Percentiles rank a stretch among this genome's conserved stretches.
Evolutionary conservation across 2,888 invertebrate species (phyloP).

Genomic region (Caprella mutica): DNA sequence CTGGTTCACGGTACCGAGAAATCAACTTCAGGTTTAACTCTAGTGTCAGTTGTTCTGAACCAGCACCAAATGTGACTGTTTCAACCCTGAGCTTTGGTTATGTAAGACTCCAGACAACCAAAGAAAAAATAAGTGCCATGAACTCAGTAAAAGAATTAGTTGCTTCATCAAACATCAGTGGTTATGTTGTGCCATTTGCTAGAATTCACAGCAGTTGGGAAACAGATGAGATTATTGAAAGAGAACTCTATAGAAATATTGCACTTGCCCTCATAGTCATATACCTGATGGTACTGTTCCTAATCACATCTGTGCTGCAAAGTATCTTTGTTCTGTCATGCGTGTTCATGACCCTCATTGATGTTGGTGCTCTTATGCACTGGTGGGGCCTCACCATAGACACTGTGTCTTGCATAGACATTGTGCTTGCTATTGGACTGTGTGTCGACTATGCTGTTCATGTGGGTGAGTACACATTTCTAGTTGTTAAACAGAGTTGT

Average conservation of each 20-base stretch:
- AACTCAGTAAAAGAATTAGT: slow-evolving; percentile 43
- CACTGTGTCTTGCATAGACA: slow-evolving; percentile 44
- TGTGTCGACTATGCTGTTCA: slow-evolving; percentile 46
- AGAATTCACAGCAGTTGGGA: slow-evolving; percentile 34
- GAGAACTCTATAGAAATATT: slow-evolving; percentile 64
- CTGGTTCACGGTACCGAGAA: slow-evolving; percentile 54
- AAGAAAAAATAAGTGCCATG: slow-evolving; percentile 62
- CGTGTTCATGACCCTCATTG: slow-evolving; percentile 55
- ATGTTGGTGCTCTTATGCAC: slow-evolving; percentile 38
- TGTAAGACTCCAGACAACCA: slow-evolving; percentile 43
- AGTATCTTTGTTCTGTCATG: slow-evolving; percentile 60
- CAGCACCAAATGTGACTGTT: slow-evolving; percentile 49
- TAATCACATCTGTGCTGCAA: slow-evolving; percentile 49
- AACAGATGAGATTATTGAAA: slow-evolving; percentile 50
- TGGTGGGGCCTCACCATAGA: slow-evolving; percentile 44
- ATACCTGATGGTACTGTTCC: slow-evolving; percentile 61
- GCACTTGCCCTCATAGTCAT: slow-evolving; percentile 63
- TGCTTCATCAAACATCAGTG: slow-evolving; percentile 18
- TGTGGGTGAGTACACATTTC: slow-evolving; percentile 30
- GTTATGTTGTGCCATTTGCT: slow-evolving; percentile 27
- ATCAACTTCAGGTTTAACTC: slow-evolving; percentile 50
- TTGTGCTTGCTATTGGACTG: slow-evolving; percentile 45
- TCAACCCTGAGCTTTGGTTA: slow-evolving; percentile 16
- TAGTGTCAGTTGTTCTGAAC: slow-evolving; percentile 52
- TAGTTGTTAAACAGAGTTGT: slow-evolving; percentile 44